phyloP scores from a whole-genome alignment of 2,888 invertebrate genomes.

The Phasia obesa region DNA sequence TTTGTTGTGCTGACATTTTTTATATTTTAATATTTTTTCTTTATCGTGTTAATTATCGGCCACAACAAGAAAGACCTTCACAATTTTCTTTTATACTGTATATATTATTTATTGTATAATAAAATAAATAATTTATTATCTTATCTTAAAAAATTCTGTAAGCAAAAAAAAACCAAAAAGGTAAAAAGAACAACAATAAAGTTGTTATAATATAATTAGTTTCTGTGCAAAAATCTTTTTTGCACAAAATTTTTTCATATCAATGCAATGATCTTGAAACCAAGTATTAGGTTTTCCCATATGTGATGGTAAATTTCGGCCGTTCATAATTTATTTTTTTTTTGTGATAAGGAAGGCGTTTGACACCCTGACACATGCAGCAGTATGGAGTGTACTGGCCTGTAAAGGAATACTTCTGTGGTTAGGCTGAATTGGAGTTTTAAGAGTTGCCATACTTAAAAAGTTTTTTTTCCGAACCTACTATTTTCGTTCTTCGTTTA shows the following conservation, averaged over 20 bases:
- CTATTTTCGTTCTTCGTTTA: too few relatives aligned
- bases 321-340: neutral
- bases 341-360: too few relatives aligned
- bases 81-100: neutral
- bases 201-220: neutral
- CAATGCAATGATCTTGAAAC: neutral
- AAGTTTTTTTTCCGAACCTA: too few relatives aligned
- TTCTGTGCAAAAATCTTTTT: neutral
- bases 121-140: constrained; percentile 15
- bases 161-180: neutral
- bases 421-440: too few relatives aligned
- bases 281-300: neutral
- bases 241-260: neutral
- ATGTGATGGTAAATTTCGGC: neutral
- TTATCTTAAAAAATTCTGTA: neutral
- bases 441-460: too few relatives aligned
- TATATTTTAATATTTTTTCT: neutral
- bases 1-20: neutral
- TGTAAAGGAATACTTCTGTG: too few relatives aligned
- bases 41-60: neutral
- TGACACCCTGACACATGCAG: too few relatives aligned
- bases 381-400: too few relatives aligned
- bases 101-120: constrained; percentile 21
- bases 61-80: neutral
- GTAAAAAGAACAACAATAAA: neutral